Evolutionary conservation across 2,113 vertebrate species (phyloP).

Genomic region (Beaufortia kweichowensis): DNA sequence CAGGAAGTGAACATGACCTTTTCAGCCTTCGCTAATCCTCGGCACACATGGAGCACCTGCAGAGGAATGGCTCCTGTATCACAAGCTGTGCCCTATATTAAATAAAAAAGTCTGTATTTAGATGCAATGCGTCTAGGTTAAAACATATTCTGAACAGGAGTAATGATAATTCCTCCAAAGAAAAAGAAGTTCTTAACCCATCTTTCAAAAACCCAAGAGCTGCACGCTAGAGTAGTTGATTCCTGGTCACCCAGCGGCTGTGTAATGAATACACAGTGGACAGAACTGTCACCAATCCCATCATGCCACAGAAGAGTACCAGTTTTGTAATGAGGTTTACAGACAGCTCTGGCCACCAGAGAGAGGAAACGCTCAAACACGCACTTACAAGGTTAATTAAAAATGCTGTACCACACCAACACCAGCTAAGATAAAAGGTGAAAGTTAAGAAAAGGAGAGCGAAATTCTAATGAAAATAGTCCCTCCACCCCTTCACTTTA

Average conservation of each 20-base stretch:
- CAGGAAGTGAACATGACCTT: slow-evolving; percentile 36
- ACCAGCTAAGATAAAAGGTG: slow-evolving; percentile 70
- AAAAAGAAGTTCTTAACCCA: background rate
- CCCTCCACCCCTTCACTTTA: slow-evolving; percentile 65
- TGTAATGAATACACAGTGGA: slow-evolving; percentile 41
- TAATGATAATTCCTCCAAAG: background rate
- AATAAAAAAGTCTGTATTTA: background rate
- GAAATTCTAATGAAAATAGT: slow-evolving; percentile 74
- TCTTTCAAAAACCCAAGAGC: background rate
- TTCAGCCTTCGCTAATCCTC: slow-evolving; percentile 28
- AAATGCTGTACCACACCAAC: slow-evolving; percentile 58
- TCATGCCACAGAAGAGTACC: slow-evolving; percentile 24
- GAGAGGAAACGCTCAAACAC: slow-evolving; percentile 57
- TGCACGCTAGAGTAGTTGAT: background rate
- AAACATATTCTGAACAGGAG: background rate
- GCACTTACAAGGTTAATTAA: slow-evolving; percentile 73
- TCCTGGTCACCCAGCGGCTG: slow-evolving; percentile 29
- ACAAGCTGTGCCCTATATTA: background rate
- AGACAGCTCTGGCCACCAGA: slow-evolving; percentile 43
- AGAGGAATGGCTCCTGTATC: slow-evolving; percentile 14
- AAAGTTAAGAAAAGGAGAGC: slow-evolving; percentile 67
- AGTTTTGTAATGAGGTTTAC: slow-evolving; percentile 44
- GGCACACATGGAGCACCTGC: slow-evolving; percentile 28
- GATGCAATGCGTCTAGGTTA: background rate
- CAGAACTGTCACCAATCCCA: slow-evolving; percentile 33